Evolutionary conservation across 2,797 vertebrate genomes (phyloP), one percentile per base, ranked within the genome.

Genomic region (Sylvia borin): DNA sequence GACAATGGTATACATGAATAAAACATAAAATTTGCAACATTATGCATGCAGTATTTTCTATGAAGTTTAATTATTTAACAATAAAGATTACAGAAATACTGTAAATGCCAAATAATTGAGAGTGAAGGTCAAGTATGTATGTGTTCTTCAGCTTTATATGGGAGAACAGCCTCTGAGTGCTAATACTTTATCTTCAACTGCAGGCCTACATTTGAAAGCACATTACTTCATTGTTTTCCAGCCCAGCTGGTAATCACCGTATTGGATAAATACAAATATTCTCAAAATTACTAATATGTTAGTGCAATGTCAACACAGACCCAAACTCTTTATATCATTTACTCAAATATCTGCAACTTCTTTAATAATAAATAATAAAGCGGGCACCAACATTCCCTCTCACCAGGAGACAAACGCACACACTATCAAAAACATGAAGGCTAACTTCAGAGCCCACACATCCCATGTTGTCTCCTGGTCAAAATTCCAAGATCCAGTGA

Each of bases 41-140:
- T 76, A 73, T 42, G 22, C 16, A 50, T 70, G 29, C 31, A 66
- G 3, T 55, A 65, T 42, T 80, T 92, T 73, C 77, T 53, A 38
- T 5, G 22, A 32, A 76, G 72, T 79, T 93, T 78, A 57, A 91
- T 81, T 71, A 73, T 48, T 86, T 58, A 93, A 92, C 42, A 87
- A 60, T 53, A 79, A 64, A n/a, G 29, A 85, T 36, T 54, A 77
- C 36, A 67, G 16, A 75, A 86, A 64, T 10, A 62, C 11, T 31
- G 27, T 40, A 90, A 85, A 74, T 26, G 16, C 4, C 57, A 93
- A 85, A 60, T 72, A 83, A 90, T 54, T 61, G 14, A 54, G 61
- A 87, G 19, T 47, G 14, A 93, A 74, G 54, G 19, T 75, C 34
- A 91, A 85, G 61, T 10, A 65, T 2, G 3, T 22, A 73, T 12